Percentiles rank a stretch among this genome's conserved stretches.
phyloP scores from a whole-genome alignment of 2,888 invertebrate species.

The Drosophila tanythrix region DNA sequence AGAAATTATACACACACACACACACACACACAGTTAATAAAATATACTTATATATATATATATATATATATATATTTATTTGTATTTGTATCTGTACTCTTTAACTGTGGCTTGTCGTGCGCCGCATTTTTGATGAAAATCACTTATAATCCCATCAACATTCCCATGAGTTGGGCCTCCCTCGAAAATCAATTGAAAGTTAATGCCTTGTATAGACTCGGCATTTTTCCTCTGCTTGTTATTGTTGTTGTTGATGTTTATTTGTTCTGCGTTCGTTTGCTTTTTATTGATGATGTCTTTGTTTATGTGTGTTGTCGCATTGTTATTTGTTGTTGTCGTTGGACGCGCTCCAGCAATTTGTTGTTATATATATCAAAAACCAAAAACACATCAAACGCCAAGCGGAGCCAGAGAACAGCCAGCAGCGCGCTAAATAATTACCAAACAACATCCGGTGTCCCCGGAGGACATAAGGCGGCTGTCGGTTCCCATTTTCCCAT shows the following conservation, averaged over 20 bases:
- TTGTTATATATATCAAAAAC: conserved; percentile 70
- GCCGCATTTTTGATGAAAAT: conserved; percentile 80
- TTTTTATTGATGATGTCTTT: conserved; percentile 80
- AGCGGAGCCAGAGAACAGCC: conserved; percentile 32
- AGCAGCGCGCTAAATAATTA: conserved; percentile 76
- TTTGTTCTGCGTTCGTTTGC: conserved; percentile 59
- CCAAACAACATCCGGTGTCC: conserved; percentile 78
- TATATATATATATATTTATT: conserved; percentile 10
- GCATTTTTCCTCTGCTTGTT: not conserved
- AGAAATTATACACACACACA: conserved; percentile 35
- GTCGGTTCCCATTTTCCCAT: conserved; percentile 29
- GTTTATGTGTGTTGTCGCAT: conserved; percentile 77
- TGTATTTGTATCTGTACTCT: conserved; percentile 39
- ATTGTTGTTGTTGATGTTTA: conserved; percentile 48
- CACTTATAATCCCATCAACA: conserved; percentile 79
- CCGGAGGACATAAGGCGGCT: conserved; percentile 67
- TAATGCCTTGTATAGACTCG: conserved; percentile 52
- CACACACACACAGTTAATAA: conserved; percentile 11
- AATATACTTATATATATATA: conserved; percentile 9
- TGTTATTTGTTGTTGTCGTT: conserved; percentile 67
- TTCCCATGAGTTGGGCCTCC: conserved; percentile 63
- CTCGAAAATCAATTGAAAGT: conserved; percentile 65
- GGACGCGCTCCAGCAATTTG: conserved; percentile 79
- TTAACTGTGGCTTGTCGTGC: conserved; percentile 66
- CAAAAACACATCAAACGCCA: conserved; percentile 75